A percentile compares a stretch with the other conserved stretches of the same genome.
Evolutionary conservation across 2,113 vertebrate genomes (phyloP).

Genomic region (Sporophila hypoxantha): DNA sequence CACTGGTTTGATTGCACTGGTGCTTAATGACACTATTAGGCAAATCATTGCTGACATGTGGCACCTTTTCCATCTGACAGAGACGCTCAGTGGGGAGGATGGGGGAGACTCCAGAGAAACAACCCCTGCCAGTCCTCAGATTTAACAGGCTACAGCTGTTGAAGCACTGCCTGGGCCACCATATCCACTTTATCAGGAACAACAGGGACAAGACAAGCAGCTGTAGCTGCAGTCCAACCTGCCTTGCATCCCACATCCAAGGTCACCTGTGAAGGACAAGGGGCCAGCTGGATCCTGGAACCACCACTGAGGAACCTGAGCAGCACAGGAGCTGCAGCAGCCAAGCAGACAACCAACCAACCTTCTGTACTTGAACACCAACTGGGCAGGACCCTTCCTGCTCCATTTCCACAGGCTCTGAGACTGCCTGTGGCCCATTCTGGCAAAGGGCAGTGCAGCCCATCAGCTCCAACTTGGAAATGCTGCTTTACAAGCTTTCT

Average conservation of each 20-base stretch:
- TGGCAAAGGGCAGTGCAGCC: not conserved
- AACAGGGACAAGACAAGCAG: not conserved
- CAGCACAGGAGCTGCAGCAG: not conserved
- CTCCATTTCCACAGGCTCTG: not conserved
- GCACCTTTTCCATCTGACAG: not conserved
- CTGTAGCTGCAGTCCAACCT: not conserved
- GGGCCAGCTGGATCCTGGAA: not conserved
- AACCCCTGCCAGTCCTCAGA: not conserved
- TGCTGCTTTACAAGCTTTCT: accelerated
- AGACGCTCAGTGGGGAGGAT: accelerated
- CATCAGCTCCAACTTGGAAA: not conserved
- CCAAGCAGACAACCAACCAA: accelerated
- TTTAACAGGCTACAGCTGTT: not conserved
- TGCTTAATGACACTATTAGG: not conserved
- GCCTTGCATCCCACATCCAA: not conserved
- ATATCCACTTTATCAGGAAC: accelerated
- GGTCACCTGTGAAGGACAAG: not conserved
- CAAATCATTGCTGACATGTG: not conserved
- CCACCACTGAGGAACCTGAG: not conserved
- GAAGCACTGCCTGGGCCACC: not conserved
- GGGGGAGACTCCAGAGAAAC: not conserved
- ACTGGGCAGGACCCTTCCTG: not conserved
- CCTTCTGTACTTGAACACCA: not conserved
- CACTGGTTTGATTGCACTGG: conserved; percentile 5
- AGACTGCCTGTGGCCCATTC: not conserved